phyloP scores from a whole-genome alignment of 1,140 invertebrate genomes.

The Gonioctena quinquepunctata region DNA sequence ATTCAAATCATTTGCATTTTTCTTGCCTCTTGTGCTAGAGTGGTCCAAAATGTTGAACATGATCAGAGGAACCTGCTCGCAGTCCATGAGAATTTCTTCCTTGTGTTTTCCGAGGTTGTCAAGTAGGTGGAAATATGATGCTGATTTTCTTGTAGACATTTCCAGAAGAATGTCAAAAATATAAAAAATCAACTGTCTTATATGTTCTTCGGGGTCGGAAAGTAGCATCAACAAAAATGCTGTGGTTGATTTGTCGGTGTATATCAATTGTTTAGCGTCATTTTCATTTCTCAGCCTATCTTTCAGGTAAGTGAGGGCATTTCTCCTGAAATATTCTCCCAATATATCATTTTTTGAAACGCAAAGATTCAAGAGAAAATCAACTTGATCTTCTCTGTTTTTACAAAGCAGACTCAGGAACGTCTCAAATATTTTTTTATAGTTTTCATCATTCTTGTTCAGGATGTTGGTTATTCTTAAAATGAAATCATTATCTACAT shows the following conservation, averaged over 20 bases:
- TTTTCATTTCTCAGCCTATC: neutral
- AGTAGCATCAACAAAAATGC: constrained; percentile 57
- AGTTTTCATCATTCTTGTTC: neutral
- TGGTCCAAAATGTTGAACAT: constrained; percentile 60
- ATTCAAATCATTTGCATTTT: constrained; percentile 35
- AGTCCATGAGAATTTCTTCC: constrained; percentile 65
- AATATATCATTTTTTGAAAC: constrained; percentile 14
- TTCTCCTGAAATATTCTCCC: constrained; percentile 1
- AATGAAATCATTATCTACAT: neutral
- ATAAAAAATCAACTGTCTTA: constrained; percentile 56
- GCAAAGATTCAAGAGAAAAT: constrained; percentile 40
- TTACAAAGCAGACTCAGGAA: constrained; percentile 17
- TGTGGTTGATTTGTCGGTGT: constrained; percentile 27
- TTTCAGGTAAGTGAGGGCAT: constrained; percentile 10
- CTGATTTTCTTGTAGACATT: constrained; percentile 1
- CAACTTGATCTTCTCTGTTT: constrained; percentile 16
- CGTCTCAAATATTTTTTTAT: neutral
- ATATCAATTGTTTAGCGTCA: neutral
- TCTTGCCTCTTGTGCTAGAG: constrained; percentile 9
- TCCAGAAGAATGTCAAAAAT: constrained; percentile 44
- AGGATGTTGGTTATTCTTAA: neutral
- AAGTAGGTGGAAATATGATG: constrained; percentile 22
- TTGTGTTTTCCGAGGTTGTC: constrained; percentile 29
- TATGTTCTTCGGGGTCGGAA: constrained; percentile 52
- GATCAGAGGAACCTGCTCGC: constrained; percentile 63